These are phyloP conservation scores for Micropoecilia bifurca DNA, from an alignment of 2,797 vertebrate genomes.

Conservation along the genomic window DNA sequence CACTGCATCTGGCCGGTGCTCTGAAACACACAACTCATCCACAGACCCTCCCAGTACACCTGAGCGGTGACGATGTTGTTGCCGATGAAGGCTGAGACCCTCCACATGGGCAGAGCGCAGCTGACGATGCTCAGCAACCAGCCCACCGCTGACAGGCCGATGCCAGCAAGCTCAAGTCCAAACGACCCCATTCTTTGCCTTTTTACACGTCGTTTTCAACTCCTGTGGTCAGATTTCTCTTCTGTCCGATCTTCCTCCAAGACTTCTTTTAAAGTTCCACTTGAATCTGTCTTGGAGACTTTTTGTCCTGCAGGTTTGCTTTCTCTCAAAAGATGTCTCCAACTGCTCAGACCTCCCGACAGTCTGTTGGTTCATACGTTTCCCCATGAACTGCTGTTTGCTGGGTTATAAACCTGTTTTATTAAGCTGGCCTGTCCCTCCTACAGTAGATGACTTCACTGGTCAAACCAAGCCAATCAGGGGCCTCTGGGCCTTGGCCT, in stretches of 20 bases:
- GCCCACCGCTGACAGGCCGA: constrained; percentile 84
- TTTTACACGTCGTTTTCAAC: constrained; percentile 16
- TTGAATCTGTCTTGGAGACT: constrained; percentile 1
- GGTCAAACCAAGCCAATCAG: constrained; percentile 71
- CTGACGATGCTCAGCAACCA: constrained; percentile 86
- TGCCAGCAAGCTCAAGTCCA: constrained; percentile 87
- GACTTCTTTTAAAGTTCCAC: constrained; percentile 7
- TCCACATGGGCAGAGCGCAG: constrained; percentile 92
- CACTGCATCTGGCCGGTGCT: constrained; percentile 93
- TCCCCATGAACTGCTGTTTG: constrained; percentile 34
- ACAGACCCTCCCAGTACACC: constrained; percentile 89
- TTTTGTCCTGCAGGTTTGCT: neutral
- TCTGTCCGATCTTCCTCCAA: neutral
- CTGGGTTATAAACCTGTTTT: constrained; percentile 56
- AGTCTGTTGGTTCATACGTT: neutral
- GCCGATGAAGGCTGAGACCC: constrained; percentile 90
- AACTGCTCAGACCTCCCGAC: constrained; percentile 10
- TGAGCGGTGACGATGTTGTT: constrained; percentile 91
- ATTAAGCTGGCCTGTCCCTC: constrained; percentile 53
- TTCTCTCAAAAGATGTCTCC: neutral
- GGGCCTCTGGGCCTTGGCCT: constrained; percentile 31
- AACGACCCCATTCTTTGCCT: constrained; percentile 78
- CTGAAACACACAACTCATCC: constrained; percentile 92
- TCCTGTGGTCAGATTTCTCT: neutral
- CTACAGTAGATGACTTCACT: constrained; percentile 63